Evolutionary conservation across 2,797 vertebrate species (phyloP).

Genomic region (Microctenopoma lineatum): DNA sequence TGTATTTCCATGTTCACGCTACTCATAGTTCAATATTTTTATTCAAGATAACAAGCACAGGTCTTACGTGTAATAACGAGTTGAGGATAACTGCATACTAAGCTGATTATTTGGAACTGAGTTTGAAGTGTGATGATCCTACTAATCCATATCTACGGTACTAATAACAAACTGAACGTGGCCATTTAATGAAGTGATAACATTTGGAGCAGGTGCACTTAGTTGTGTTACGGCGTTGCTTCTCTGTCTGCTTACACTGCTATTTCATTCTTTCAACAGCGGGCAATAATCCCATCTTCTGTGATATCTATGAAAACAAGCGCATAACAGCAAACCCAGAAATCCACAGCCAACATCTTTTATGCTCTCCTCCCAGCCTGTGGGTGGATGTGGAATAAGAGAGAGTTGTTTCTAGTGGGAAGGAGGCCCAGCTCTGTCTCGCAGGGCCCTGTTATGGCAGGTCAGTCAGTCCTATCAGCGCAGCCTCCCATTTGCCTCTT

Average conservation of each 20-base stretch:
- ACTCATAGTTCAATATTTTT: too few relatives aligned
- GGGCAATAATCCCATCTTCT: conserved; percentile 18
- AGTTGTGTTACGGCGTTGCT: conserved; percentile 2
- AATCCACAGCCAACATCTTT: conserved; percentile 24
- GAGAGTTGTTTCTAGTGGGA: conserved; percentile 37
- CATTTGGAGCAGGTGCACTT: neutral
- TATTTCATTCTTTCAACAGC: conserved; percentile 12
- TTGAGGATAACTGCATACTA: too few relatives aligned
- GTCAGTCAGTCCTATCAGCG: conserved; percentile 37
- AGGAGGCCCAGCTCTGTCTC: conserved; percentile 54
- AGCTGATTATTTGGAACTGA: too few relatives aligned
- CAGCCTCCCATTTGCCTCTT: conserved; percentile 26
- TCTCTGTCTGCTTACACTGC: conserved; percentile 10
- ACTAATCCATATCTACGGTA: neutral
- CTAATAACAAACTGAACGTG: neutral
- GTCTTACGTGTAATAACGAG: too few relatives aligned
- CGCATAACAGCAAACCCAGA: neutral
- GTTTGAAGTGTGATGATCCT: neutral
- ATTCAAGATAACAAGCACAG: too few relatives aligned
- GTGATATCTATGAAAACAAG: neutral
- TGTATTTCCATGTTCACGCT: too few relatives aligned
- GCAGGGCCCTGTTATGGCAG: conserved; percentile 52
- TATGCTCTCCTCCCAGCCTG: conserved; percentile 16
- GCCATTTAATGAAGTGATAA: neutral
- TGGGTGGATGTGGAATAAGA: conserved; percentile 37